Evolutionary conservation across 2,888 invertebrate species (phyloP).

Genomic region (Platycnemis pennipes): DNA sequence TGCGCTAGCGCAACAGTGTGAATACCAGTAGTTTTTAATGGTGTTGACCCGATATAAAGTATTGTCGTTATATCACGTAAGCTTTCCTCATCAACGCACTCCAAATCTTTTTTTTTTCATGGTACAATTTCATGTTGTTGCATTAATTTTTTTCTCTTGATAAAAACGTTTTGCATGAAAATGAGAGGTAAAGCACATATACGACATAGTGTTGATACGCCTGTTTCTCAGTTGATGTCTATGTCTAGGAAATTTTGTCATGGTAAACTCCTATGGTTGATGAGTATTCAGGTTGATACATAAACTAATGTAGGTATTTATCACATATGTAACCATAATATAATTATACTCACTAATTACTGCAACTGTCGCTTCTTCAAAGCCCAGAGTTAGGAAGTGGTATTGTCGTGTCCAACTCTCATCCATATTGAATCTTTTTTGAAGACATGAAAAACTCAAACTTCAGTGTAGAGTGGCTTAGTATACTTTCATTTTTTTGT

Average conservation of each 20-base stretch:
- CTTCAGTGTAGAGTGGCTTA: too few species aligned
- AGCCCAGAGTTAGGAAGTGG: too few species aligned
- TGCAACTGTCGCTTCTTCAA: background rate
- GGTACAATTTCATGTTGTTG: background rate
- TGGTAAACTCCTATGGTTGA: background rate
- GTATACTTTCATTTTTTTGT: too few species aligned
- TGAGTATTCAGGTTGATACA: background rate
- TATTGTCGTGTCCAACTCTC: too few species aligned
- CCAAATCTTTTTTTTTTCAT: background rate
- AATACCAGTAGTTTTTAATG: constrained; percentile 35
- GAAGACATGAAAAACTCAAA: too few species aligned
- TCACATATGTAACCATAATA: background rate
- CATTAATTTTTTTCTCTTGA: background rate
- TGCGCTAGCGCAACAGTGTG: background rate
- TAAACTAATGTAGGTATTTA: background rate
- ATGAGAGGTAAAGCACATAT: background rate
- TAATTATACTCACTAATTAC: background rate
- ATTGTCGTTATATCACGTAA: background rate
- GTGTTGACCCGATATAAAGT: background rate
- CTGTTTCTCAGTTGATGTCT: background rate
- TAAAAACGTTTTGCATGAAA: background rate
- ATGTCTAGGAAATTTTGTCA: background rate
- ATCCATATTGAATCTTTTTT: too few species aligned
- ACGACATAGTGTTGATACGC: background rate
- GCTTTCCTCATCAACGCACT: background rate